These are phyloP conservation scores for Sylvicola cinctus DNA, from an alignment of 2,888 invertebrate genomes.

Conservation along the genomic window DNA sequence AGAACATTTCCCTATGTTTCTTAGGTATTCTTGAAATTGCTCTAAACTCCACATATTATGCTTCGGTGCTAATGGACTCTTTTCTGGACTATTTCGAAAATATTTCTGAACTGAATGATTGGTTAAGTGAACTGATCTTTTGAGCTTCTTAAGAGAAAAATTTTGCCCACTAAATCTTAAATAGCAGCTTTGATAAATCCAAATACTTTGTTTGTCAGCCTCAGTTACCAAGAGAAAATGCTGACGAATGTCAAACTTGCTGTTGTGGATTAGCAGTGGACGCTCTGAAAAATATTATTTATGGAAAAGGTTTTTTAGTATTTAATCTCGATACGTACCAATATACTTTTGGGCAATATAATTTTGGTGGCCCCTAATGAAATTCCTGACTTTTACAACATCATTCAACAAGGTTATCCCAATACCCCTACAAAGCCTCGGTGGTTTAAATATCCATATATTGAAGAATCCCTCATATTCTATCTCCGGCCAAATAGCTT, in stretches of 20 bases:
- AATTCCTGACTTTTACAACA: background rate
- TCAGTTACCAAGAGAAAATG: background rate
- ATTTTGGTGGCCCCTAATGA: background rate
- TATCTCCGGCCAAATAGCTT: background rate
- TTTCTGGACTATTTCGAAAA: constrained; percentile 21
- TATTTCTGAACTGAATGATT: constrained; percentile 62
- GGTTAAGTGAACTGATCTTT: constrained; percentile 61
- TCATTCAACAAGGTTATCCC: background rate
- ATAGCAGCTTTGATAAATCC: constrained; percentile 35
- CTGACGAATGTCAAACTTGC: background rate
- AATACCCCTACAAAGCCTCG: background rate
- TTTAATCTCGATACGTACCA: no score
- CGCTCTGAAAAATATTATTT: no score
- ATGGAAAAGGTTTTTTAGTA: no score
- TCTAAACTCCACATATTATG: background rate
- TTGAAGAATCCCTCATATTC: background rate
- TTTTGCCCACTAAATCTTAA: constrained; percentile 60
- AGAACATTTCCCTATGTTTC: background rate
- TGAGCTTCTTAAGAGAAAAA: constrained; percentile 48
- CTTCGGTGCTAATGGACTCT: background rate
- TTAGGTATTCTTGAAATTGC: background rate
- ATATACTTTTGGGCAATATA: background rate
- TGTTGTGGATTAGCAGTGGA: background rate
- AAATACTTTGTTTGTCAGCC: no score
- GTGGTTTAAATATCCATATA: background rate